These are phyloP conservation scores for Wiebesia pumilae DNA, from an alignment of 1,140 invertebrate genomes.

Conservation along the genomic window DNA sequence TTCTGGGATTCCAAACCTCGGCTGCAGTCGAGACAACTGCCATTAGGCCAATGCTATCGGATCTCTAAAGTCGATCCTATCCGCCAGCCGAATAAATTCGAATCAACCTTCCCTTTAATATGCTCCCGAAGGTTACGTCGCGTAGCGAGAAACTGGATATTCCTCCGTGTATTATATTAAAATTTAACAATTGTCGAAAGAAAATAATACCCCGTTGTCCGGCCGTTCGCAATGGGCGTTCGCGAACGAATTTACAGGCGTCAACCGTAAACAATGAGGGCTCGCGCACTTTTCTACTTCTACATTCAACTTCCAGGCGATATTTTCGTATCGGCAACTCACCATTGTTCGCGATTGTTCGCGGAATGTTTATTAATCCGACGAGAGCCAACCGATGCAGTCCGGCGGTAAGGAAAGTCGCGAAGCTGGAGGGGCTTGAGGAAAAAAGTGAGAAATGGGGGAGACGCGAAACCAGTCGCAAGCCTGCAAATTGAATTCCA, in stretches of 20 bases:
- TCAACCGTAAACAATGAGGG: slow-evolving; percentile 34
- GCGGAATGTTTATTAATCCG: slow-evolving; percentile 50
- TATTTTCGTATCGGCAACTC: slow-evolving; percentile 39
- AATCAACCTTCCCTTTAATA: neutral
- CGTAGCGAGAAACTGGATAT: neutral
- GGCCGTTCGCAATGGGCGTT: neutral
- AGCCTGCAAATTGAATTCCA: slow-evolving; percentile 39
- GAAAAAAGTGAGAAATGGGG: slow-evolving; percentile 23
- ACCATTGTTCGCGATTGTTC: slow-evolving; percentile 31
- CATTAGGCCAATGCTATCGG: neutral
- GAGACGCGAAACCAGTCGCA: slow-evolving; percentile 29
- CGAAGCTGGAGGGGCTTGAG: neutral
- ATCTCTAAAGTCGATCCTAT: neutral
- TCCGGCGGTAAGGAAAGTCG: neutral
- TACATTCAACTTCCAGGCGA: slow-evolving; percentile 33
- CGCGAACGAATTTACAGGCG: neutral
- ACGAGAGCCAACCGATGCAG: neutral
- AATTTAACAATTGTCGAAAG: neutral
- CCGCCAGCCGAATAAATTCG: neutral
- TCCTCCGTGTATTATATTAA: neutral
- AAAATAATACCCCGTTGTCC: neutral
- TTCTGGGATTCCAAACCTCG: neutral
- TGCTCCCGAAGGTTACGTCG: too few species aligned
- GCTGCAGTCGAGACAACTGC: neutral
- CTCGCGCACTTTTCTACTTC: neutral